Evolutionary conservation across 2,888 invertebrate genomes (phyloP).

Genomic region (Cordilura impudica): DNA sequence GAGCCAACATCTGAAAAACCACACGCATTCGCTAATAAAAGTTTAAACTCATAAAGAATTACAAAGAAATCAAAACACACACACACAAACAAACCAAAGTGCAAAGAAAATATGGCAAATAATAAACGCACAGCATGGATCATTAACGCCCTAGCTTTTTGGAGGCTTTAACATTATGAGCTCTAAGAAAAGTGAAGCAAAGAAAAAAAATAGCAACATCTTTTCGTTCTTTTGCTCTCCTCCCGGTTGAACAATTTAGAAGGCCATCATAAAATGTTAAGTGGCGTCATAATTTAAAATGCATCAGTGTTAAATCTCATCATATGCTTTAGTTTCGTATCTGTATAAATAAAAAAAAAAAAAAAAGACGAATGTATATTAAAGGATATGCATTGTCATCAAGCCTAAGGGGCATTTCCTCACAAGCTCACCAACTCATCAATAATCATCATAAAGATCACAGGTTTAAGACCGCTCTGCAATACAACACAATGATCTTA

Average conservation of each 20-base stretch:
- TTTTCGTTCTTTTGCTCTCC: neutral
- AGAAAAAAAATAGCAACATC: neutral
- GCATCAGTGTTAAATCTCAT: constrained; percentile 61
- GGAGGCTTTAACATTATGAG: constrained; percentile 9
- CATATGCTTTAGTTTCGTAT: neutral
- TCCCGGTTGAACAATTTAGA: constrained; percentile 42
- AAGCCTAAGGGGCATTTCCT: constrained; percentile 66
- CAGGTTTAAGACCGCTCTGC: constrained; percentile 53
- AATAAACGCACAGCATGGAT: constrained; percentile 60
- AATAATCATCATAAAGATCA: constrained; percentile 72
- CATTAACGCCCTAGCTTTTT: constrained; percentile 60
- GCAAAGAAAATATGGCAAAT: neutral
- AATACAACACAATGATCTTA: constrained; percentile 7
- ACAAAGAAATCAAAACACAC: constrained; percentile 48
- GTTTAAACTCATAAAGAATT: constrained; percentile 36
- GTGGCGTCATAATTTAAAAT: constrained; percentile 77
- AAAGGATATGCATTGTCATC: constrained; percentile 70
- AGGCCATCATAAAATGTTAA: constrained; percentile 72
- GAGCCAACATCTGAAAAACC: constrained; percentile 65
- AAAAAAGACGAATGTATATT: too few species aligned
- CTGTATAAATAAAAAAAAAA: neutral
- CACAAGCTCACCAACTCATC: constrained; percentile 67
- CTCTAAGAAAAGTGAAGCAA: neutral
- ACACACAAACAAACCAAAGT: neutral
- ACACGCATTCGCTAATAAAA: constrained; percentile 5